phyloP scores from a whole-genome alignment of 2,888 invertebrate genomes.

The Sesia bembeciformis region DNA sequence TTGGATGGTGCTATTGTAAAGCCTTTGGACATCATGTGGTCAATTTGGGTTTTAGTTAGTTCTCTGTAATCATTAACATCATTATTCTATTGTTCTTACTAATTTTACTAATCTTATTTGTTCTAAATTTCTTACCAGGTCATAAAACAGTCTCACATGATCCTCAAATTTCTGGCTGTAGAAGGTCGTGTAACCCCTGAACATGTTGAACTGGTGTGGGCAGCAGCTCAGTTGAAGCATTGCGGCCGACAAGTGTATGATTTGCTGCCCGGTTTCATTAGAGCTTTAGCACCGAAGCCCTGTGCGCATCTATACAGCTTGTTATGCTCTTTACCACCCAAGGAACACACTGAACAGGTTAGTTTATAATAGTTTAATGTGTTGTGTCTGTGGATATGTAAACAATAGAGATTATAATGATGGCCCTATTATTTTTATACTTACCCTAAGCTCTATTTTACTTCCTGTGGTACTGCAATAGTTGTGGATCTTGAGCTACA shows the following conservation, averaged over 20 bases:
- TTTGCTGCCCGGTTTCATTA: slow-evolving; percentile 89
- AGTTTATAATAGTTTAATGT: slow-evolving; percentile 3
- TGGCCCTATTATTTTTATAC: no score
- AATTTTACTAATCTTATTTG: no score
- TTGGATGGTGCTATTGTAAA: no score
- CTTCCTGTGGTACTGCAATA: no score
- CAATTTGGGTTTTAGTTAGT: no score
- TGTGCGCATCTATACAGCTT: slow-evolving; percentile 91
- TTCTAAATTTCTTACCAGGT: slow-evolving; percentile 64
- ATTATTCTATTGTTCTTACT: no score
- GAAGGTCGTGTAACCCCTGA: slow-evolving; percentile 92
- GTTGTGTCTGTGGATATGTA: no score
- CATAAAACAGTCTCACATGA: slow-evolving; percentile 95
- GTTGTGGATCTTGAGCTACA: no score
- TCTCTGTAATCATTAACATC: no score
- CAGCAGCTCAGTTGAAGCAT: slow-evolving; percentile 95
- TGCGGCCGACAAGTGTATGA: slow-evolving; percentile 96
- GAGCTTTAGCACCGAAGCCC: slow-evolving; percentile 90
- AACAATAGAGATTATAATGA: no score
- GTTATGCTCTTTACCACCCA: slow-evolving; percentile 89
- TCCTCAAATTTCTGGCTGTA: slow-evolving; percentile 93
- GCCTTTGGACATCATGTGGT: no score
- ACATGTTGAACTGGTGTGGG: slow-evolving; percentile 95
- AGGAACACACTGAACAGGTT: slow-evolving; percentile 94
- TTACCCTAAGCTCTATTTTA: no score